phyloP scores from a whole-genome alignment of 2,797 vertebrate genomes.

The Crossoptilon crossoptilon region DNA sequence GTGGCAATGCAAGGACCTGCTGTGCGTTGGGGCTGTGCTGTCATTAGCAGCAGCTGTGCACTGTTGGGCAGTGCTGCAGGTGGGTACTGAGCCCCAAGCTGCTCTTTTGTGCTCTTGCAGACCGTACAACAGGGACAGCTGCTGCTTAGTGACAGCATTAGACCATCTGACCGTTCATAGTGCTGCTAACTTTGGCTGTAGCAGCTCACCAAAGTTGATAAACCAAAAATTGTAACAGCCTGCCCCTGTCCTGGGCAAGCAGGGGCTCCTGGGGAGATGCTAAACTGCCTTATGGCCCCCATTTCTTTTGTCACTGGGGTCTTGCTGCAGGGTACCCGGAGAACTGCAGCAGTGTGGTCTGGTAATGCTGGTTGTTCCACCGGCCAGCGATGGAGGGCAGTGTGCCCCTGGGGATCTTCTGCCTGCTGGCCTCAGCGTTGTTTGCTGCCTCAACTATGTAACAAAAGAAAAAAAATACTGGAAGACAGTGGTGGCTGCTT shows the following conservation, averaged over 20 bases:
- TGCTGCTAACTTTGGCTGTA: background rate
- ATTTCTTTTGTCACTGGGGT: background rate
- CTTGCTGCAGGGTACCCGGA: background rate
- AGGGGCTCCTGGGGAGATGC: background rate
- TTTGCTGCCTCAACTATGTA: background rate
- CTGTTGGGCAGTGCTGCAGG: background rate
- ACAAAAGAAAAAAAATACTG: background rate
- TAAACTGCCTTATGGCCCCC: slow-evolving; percentile 50
- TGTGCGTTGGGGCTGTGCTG: background rate
- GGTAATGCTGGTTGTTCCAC: fast-evolving
- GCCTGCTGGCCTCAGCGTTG: background rate
- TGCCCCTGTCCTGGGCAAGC: background rate
- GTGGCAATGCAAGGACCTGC: background rate
- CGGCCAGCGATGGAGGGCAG: background rate
- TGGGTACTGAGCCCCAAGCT: background rate
- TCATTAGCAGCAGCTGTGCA: background rate
- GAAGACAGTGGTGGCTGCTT: slow-evolving; percentile 55
- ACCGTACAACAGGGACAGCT: background rate
- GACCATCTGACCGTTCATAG: background rate
- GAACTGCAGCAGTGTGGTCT: background rate
- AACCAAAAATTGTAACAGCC: background rate
- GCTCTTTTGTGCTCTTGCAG: background rate
- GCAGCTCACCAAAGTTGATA: background rate
- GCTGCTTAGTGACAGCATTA: background rate
- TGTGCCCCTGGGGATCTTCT: background rate